Base-by-base conservation (phyloP, 2,888 invertebrate species). In the Lordiphosa fenestrarum region DNA sequence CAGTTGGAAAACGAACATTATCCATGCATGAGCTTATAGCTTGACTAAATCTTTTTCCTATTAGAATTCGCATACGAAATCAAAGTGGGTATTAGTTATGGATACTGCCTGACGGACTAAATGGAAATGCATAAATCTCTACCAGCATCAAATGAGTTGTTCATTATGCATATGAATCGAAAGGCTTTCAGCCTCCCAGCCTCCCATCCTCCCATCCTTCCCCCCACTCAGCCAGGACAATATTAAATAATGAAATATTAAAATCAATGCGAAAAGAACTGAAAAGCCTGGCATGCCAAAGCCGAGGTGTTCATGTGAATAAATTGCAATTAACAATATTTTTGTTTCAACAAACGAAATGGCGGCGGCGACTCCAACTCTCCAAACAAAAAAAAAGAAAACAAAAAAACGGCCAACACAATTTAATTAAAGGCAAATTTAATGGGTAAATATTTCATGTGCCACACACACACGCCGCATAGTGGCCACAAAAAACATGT, bases 291-390 rank as follows among this genome's bases (percentile, higher is more conserved):
- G 15, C 30, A 49, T 35, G 33, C 30, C 46, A 33, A 38, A 46
- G 38, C 19, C 42, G 60, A 78, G 84, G 87, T 86, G 87, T 87
- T 86, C 87, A 86, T 83, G 87, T 80, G 86, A 77, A 87, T 87
- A 85, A 87, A 87, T 84, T 85, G 87, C 85, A 87, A 87, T 87
- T 87, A 87, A 87, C 73, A 72, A 78, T 76, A 82, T 85, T 84
- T 84, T 80, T 78, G 71, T 84, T 80, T 67, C 64, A 80, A 76
- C 77, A 80, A 83, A 77, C 77, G 77, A 60, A 83, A 73, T 57
- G 66, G 40, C 25, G 66, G 40, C 25, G 66, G 44, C 59, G 47
- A 53, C 57, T 39, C 47, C 21, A 12, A 23, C 40, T 25, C 44
- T 44, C 47, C 40, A 57, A 21, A 40, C 41, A 50, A 60, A 67